phyloP scores from a whole-genome alignment of 1,140 invertebrate genomes.

The Radopholus similis region DNA sequence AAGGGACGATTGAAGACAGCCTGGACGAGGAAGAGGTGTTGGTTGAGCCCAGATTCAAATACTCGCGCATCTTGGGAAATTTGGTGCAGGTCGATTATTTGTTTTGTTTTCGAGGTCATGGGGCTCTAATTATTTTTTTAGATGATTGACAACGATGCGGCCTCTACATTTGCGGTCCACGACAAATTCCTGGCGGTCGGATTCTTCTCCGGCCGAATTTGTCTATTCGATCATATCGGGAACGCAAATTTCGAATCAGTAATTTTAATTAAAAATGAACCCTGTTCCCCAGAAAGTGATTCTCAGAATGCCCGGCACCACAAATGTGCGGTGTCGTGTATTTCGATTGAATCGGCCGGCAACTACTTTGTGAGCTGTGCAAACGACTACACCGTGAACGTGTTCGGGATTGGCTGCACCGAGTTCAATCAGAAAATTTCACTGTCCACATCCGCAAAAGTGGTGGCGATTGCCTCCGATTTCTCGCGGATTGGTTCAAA shows the following conservation, averaged over 20 bases:
- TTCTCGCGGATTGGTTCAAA: constrained; percentile 35
- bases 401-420: constrained; percentile 46
- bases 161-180: constrained; percentile 64
- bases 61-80: constrained; percentile 62
- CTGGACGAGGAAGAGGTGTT: constrained; percentile 33
- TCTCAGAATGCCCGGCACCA: constrained; percentile 60
- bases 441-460: constrained; percentile 5
- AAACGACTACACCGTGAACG: constrained; percentile 62
- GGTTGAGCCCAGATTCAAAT: constrained; percentile 62
- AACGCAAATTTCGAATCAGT: constrained; percentile 61
- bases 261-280: constrained; percentile 7
- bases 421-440: constrained; percentile 37
- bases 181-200: constrained; percentile 61
- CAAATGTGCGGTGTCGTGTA: constrained; percentile 63
- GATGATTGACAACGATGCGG: constrained; percentile 60
- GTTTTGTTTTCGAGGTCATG: not conserved
- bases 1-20: not conserved
- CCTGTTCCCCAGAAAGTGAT: not conserved
- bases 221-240: constrained; percentile 63
- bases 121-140: constrained; percentile 24
- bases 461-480: constrained; percentile 39
- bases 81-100: constrained; percentile 36
- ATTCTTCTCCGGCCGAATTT: constrained; percentile 62
- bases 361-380: constrained; percentile 64
- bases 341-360: constrained; percentile 64